These are phyloP conservation scores for Micrasema longulum DNA, from an alignment of 1,140 invertebrate species.

Conservation along the genomic window DNA sequence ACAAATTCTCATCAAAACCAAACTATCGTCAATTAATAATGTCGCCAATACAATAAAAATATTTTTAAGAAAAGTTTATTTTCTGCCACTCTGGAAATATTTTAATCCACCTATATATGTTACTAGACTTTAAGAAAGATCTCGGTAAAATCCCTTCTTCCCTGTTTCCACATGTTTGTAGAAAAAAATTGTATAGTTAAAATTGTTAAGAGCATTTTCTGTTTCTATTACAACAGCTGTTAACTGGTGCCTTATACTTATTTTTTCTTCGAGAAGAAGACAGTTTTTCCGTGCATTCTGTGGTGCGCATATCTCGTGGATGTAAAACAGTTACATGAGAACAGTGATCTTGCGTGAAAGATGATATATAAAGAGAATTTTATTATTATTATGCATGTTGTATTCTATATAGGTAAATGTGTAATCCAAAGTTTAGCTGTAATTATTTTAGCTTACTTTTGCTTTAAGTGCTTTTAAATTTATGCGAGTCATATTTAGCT, in stretches of 20 bases:
- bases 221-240: constrained; percentile 10
- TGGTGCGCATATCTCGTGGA: constrained; percentile 7
- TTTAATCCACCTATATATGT: no score
- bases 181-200: no score
- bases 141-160: no score
- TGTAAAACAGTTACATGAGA: constrained; percentile 5
- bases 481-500: constrained; percentile 29
- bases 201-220: constrained; percentile 10
- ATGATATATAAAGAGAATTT: constrained; percentile 8
- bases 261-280: constrained; percentile 1
- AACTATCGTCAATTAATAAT: no score
- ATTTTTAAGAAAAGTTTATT: no score
- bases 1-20: no score
- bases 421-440: constrained; percentile 41
- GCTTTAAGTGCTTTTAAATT: constrained; percentile 28
- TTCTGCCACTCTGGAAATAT: no score
- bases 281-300: neutral
- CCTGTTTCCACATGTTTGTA: no score
- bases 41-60: no score
- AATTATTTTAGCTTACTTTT: constrained; percentile 36
- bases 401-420: constrained; percentile 18
- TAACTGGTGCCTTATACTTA: constrained; percentile 19
- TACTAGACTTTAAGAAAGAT: no score
- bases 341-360: constrained; percentile 28
- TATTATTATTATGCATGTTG: constrained; percentile 17